A percentile compares a stretch with the other conserved stretches of the same genome.
Conservation (phyloP, 2,797 vertebrate genomes). For the Hephaestus fuliginosus region DNA sequence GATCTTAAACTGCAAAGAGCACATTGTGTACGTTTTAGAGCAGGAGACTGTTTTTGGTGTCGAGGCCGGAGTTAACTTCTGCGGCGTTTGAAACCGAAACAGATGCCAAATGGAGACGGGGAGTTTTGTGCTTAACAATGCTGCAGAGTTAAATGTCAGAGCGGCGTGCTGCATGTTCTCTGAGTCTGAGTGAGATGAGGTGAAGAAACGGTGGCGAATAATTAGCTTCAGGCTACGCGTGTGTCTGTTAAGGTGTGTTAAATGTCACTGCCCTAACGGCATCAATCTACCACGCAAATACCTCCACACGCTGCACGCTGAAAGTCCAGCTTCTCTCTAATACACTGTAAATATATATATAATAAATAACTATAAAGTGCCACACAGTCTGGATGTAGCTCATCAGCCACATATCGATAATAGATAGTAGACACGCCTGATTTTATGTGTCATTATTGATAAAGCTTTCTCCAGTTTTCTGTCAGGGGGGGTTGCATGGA, state of each 20-base stretch:
- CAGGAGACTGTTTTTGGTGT: background rate
- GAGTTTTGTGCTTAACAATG: background rate
- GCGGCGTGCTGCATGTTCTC: background rate
- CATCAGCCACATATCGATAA: background rate
- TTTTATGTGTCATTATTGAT: background rate
- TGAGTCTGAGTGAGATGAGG: background rate
- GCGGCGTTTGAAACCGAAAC: background rate
- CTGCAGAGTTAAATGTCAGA: slow-evolving; percentile 3
- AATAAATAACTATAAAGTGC: background rate
- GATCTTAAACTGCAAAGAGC: background rate
- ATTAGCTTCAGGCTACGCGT: slow-evolving; percentile 35
- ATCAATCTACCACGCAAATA: slow-evolving; percentile 2
- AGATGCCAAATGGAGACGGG: background rate
- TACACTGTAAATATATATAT: no score
- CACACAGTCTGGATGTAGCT: background rate
- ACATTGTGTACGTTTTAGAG: background rate
- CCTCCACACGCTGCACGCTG: background rate
- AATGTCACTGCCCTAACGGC: slow-evolving; percentile 33
- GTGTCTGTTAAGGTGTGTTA: slow-evolving; percentile 41
- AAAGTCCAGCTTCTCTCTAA: background rate
- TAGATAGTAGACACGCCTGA: background rate
- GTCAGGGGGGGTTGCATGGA: background rate
- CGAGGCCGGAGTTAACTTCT: background rate
- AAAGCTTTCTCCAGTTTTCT: background rate
- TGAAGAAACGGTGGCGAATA: background rate